Evolutionary conservation across 1,140 invertebrate genomes (phyloP), one percentile per base, ranked within the genome.

Genomic region (Cherax quadricarinatus): DNA sequence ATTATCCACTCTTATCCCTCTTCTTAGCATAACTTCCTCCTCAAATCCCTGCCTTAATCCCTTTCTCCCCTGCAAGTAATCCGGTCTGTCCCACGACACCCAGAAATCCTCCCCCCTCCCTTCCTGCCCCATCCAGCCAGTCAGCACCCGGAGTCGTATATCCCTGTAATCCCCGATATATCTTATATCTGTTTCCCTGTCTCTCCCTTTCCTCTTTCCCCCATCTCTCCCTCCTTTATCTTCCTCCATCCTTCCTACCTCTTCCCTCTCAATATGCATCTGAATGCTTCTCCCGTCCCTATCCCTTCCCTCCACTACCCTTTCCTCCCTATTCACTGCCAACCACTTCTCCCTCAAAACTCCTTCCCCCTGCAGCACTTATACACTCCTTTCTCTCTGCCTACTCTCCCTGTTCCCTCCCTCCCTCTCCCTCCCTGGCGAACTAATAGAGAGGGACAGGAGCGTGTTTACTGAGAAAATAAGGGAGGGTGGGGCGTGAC

Each of bases 381-480:
- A 41, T 41, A 41, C 30, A 41, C 30, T 41, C 30, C 30, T 41
- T 53, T 80, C 86, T 81, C 62, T 41, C 86, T 75, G 4, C 62
- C 53, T 78, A 57, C 66, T 30, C 21, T 12, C 49, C 60, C 60
- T 41, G 12, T 53, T 48, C 80, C 62, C 79, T 51, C n/a, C 21
- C 62, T 49, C 70, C 24, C 41, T 49, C 75, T 62, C 53, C 78
- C 30, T 79, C 81, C 82, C 81, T 78, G n/a, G 49, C 70, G 66
- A 9, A 78, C 88, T 90, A 90, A 90, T 90, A 90, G 88, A 82
- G 70, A 90, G 81, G 88, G 81, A 90, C 88, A 90, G 88, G 73
- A n/a, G 62, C 12, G 70, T 90, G 88, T 90, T 90, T 90, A 51
- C 88, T 78, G 88, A 84, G 81, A 90, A 90, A 90, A 90, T 90